These are phyloP conservation scores for Drosophila funebris DNA, from an alignment of 1,140 invertebrate genomes.

Conservation along the genomic window DNA sequence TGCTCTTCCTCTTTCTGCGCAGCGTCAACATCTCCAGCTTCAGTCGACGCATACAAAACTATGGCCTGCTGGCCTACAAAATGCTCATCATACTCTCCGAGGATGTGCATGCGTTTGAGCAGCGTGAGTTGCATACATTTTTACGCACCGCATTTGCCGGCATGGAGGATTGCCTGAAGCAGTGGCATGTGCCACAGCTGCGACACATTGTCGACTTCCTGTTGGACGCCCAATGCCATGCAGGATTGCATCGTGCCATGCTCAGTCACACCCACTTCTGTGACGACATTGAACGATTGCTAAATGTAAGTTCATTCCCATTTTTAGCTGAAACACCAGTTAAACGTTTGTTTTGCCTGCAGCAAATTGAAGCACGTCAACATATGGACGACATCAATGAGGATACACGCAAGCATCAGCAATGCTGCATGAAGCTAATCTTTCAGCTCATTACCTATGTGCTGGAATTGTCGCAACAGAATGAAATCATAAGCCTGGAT, in stretches of 20 bases:
- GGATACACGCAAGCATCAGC: slow-evolving; percentile 83
- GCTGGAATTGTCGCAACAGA: slow-evolving; percentile 49
- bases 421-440: slow-evolving; percentile 64
- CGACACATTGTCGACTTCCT: slow-evolving; percentile 86
- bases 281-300: slow-evolving; percentile 68
- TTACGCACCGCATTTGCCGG: slow-evolving; percentile 83
- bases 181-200: slow-evolving; percentile 84
- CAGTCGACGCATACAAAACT: slow-evolving; percentile 81
- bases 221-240: slow-evolving; percentile 62
- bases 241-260: slow-evolving; percentile 68
- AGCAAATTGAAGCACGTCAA: slow-evolving; percentile 64
- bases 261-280: slow-evolving; percentile 65
- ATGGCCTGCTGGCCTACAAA: slow-evolving; percentile 85
- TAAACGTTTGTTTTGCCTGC: neutral
- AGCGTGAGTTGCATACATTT: slow-evolving; percentile 79
- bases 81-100: slow-evolving; percentile 86
- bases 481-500: slow-evolving; percentile 66
- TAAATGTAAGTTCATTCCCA: slow-evolving; percentile 57
- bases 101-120: slow-evolving; percentile 81
- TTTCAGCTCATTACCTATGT: slow-evolving; percentile 65
- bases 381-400: slow-evolving; percentile 73
- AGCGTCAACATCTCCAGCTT: slow-evolving; percentile 84
- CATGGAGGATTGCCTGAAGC: slow-evolving; percentile 83
- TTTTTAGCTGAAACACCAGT: neutral
- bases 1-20: slow-evolving; percentile 85